A percentile compares a stretch with the other conserved stretches of the same genome.
Evolutionary conservation across 2,888 invertebrate genomes (phyloP).

Genomic region (Trypoxylon attenuatum): DNA sequence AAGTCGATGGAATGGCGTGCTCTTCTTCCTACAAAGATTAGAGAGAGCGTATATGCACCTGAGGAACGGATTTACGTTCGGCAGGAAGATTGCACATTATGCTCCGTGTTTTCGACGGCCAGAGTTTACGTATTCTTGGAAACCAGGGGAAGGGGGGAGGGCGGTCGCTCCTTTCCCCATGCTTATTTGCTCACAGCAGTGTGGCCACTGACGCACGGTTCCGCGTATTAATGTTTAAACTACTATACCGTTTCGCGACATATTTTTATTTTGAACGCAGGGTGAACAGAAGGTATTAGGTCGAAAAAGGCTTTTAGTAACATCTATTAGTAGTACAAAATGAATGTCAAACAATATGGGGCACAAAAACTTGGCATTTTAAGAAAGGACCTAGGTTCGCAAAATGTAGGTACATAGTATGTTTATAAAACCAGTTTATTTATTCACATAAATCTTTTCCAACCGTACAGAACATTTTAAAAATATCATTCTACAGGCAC

Average conservation of each 20-base stretch:
- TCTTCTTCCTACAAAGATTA: conserved; percentile 43
- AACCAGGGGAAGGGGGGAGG: neutral
- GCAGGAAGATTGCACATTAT: conserved; percentile 54
- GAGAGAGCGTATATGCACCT: conserved; percentile 35
- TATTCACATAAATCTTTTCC: conserved; percentile 46
- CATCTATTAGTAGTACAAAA: too few relatives aligned
- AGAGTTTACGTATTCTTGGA: conserved; percentile 23
- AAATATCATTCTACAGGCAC: conserved; percentile 57
- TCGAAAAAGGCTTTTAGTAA: too few relatives aligned
- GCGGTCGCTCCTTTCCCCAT: conserved; percentile 11
- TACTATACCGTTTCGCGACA: too few relatives aligned
- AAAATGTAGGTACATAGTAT: neutral
- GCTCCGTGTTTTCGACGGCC: conserved; percentile 22
- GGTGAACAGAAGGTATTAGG: too few relatives aligned
- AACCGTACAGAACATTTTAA: conserved; percentile 44
- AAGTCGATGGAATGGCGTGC: conserved; percentile 49
- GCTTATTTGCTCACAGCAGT: conserved; percentile 20
- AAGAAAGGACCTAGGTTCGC: neutral
- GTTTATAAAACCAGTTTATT: conserved; percentile 49
- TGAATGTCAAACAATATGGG: too few relatives aligned
- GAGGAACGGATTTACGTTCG: conserved; percentile 56
- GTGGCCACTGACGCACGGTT: too few relatives aligned
- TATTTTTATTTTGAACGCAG: too few relatives aligned
- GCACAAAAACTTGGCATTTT: too few relatives aligned
- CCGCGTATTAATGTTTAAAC: too few relatives aligned